Evolutionary conservation across 2,888 invertebrate species (phyloP).

Genomic region (Protophormia terraenovae): DNA sequence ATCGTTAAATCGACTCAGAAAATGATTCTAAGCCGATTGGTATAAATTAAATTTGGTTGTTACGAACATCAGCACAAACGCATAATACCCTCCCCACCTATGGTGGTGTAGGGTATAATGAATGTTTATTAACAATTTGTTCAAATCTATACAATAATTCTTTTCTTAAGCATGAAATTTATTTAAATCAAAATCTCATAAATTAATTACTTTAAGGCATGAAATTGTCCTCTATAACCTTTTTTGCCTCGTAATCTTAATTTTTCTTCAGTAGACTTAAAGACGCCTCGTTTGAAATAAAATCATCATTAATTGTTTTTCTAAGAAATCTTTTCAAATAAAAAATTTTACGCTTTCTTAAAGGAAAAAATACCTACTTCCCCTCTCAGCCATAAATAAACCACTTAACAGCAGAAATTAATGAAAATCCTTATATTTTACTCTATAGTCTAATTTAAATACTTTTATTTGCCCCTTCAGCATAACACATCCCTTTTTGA

Average conservation of each 20-base stretch:
- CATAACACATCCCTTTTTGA: neutral
- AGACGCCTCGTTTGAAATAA: neutral
- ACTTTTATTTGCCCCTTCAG: too few relatives aligned
- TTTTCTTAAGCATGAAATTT: too few relatives aligned
- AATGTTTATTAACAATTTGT: too few relatives aligned
- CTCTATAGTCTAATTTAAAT: too few relatives aligned
- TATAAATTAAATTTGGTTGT: too few relatives aligned
- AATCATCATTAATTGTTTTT: neutral
- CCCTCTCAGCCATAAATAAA: neutral
- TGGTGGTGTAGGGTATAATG: too few relatives aligned
- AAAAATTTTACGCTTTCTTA: slow-evolving; percentile 49
- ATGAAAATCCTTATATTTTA: slow-evolving; percentile 39
- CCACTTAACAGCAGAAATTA: slow-evolving; percentile 42
- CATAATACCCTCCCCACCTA: too few relatives aligned
- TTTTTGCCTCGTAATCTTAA: neutral
- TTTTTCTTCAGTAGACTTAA: neutral
- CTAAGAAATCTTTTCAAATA: neutral
- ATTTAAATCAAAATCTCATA: neutral
- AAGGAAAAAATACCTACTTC: neutral
- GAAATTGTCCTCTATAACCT: neutral
- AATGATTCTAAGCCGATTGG: too few relatives aligned
- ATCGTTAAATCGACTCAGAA: too few relatives aligned
- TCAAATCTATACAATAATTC: too few relatives aligned
- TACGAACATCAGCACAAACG: too few relatives aligned
- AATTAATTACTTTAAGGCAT: neutral